These are phyloP conservation scores for Nebria salina DNA, from an alignment of 2,888 invertebrate species.

Conservation along the genomic window DNA sequence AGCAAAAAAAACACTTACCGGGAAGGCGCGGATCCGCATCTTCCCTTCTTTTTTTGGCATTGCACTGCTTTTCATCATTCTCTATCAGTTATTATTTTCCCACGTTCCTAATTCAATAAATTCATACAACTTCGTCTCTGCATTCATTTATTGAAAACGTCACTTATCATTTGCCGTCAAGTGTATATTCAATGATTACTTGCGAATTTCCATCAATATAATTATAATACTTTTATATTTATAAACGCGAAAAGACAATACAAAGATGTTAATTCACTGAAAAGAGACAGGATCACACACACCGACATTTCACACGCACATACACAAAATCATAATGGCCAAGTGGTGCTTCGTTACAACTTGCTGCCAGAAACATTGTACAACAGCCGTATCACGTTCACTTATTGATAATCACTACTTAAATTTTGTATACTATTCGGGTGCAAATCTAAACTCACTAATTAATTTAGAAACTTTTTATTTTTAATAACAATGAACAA, in stretches of 20 bases:
- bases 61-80: slow-evolving; percentile 76
- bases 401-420: slow-evolving; percentile 28
- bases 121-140: slow-evolving; percentile 39
- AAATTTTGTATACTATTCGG: slow-evolving; percentile 10
- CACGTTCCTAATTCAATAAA: slow-evolving; percentile 44
- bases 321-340: slow-evolving; percentile 46
- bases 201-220: slow-evolving; percentile 45
- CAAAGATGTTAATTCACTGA: slow-evolving; percentile 42
- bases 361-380: slow-evolving; percentile 44
- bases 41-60: slow-evolving; percentile 92
- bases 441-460: slow-evolving; percentile 18
- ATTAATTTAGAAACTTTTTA: slow-evolving; percentile 33
- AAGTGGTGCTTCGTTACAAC: slow-evolving; percentile 45
- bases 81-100: slow-evolving; percentile 39
- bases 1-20: slow-evolving; percentile 74
- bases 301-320: slow-evolving; percentile 44
- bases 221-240: slow-evolving; percentile 42
- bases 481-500: slow-evolving; percentile 17
- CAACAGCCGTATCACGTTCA: slow-evolving; percentile 32
- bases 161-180: slow-evolving; percentile 43
- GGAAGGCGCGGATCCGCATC: slow-evolving; percentile 98
- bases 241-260: slow-evolving; percentile 35
- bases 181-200: slow-evolving; percentile 44
- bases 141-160: slow-evolving; percentile 46
- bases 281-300: slow-evolving; percentile 44